A percentile compares a stretch with the other conserved stretches of the same genome.
phyloP scores from a whole-genome alignment of 2,888 invertebrate genomes.

The Scrobipalpa atriplicella region DNA sequence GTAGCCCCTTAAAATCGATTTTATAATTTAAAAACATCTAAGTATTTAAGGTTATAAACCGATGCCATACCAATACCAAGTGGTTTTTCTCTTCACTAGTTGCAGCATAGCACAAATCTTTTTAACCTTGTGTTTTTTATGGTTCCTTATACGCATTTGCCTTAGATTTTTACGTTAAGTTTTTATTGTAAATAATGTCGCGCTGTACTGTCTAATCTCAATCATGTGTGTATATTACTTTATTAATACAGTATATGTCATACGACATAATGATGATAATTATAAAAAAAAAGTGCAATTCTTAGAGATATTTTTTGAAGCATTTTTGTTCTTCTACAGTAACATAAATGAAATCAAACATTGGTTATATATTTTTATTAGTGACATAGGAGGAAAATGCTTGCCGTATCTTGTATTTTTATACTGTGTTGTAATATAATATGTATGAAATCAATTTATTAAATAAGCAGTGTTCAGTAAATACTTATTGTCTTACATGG shows the following conservation, averaged over 20 bases:
- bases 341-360: background rate
- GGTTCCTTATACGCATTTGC: conserved; percentile 78
- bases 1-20: too few species aligned
- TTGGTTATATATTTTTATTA: conserved; percentile 12
- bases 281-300: conserved; percentile 17
- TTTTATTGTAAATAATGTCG: conserved; percentile 31
- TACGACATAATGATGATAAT: too few species aligned
- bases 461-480: background rate
- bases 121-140: conserved; percentile 44
- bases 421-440: background rate
- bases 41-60: too few species aligned
- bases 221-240: background rate
- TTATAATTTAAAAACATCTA: too few species aligned
- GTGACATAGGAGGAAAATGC: background rate
- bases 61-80: background rate
- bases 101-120: background rate
- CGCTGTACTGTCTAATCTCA: conserved; percentile 3
- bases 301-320: background rate
- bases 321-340: background rate
- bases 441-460: background rate
- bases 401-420: conserved; percentile 15
- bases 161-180: conserved; percentile 47
- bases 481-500: background rate
- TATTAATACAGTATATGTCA: too few species aligned
- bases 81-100: conserved; percentile 6